phyloP scores from a whole-genome alignment of 2,888 invertebrate genomes.

The Tetragonula carbonaria region DNA sequence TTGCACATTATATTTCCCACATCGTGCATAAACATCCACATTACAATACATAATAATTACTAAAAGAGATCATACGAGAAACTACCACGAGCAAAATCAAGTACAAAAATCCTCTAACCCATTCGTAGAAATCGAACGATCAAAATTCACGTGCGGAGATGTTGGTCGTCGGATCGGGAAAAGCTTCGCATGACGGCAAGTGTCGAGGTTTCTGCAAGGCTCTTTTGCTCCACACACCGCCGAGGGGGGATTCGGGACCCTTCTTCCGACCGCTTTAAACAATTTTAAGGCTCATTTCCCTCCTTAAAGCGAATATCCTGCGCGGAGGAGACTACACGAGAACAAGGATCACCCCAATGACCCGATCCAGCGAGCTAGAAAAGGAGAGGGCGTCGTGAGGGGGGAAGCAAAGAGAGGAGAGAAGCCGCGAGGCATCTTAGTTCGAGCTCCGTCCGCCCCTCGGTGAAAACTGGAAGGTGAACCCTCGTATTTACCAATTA shows the following conservation, averaged over 20 bases:
- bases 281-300: slow-evolving; percentile 84
- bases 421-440: slow-evolving; percentile 75
- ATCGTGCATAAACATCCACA: no score
- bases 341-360: background rate
- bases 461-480: slow-evolving; percentile 76
- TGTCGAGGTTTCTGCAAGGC: slow-evolving; percentile 71
- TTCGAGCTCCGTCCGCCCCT: slow-evolving; percentile 71
- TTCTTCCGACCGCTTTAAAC: slow-evolving; percentile 83
- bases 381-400: slow-evolving; percentile 20
- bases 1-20: no score
- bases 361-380: background rate
- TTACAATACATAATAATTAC: no score
- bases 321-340: slow-evolving; percentile 49
- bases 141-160: slow-evolving; percentile 12
- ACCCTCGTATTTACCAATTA: slow-evolving; percentile 84
- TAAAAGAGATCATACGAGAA: no score
- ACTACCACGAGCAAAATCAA: background rate
- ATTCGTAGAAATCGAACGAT: background rate
- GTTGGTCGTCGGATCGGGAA: slow-evolving; percentile 17
- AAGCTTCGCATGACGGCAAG: slow-evolving; percentile 57
- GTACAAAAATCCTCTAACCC: background rate
- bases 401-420: background rate
- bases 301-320: slow-evolving; percentile 83
- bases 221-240: slow-evolving; percentile 57
- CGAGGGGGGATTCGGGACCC: slow-evolving; percentile 75